Evolutionary conservation across 2,113 vertebrate genomes (phyloP), one percentile per base, ranked within the genome.

Genomic region (Campylomormyrus tamandua): DNA sequence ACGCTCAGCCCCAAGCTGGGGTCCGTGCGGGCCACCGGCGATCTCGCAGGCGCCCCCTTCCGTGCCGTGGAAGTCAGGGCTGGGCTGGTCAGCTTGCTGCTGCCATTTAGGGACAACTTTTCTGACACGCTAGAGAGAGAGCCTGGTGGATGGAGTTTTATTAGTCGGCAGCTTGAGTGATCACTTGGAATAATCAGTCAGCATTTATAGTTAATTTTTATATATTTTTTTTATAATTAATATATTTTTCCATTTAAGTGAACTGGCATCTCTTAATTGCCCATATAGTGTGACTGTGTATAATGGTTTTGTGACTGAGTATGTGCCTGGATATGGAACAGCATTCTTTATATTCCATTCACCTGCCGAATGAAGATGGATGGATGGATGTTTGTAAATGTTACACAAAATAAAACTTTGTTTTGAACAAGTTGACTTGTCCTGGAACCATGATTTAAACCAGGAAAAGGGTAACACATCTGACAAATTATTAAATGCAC

Each of bases 11-110:
- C 31, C 83, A 88, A n/a, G 77, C 58, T 21, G 84, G 80, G 27
- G 24, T 42, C n/a, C 0, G 90, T 3, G 0, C 0, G 0, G 19
- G 62, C 45, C 27, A 42, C 45, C 8, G 87, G 90, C 4, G 24
- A 49, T 46, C 42, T 83, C 17, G 86, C 89, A 11, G 88, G 58
- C 15, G 19, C 8, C 31, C 15, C 7, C 49, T 91, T 96, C 93
- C 94, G 91, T 5, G 91, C 83, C 0, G 97, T 97, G 49, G 97
- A 97, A 13, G 96, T 96, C 70, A 96, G 90, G 3, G 93, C 93
- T 0, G 95, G 95, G 5, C 91, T 93, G 83, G 58, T 84, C 87
- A 94, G 80, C 53, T 42, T 92, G 88, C 85, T 92, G 46, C 53
- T 89, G 84, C 95, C 50, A 6, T 90, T 93, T 87, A 92, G 27